Evolutionary conservation across 92 coral and sea anemone genomes (phyloP).

Genomic region (Phenganax stokvisi): DNA sequence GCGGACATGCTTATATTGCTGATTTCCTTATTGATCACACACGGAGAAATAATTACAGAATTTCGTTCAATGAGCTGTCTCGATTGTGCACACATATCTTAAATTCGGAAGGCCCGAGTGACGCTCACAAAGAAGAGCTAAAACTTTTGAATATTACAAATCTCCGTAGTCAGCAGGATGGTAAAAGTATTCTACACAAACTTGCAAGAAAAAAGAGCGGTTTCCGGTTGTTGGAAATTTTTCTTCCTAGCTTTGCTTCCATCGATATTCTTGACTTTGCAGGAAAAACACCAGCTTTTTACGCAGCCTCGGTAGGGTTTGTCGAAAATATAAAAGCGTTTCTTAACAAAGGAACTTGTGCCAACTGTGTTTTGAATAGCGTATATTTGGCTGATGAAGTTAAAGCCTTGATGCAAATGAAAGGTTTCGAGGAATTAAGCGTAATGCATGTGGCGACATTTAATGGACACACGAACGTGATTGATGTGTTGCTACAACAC

Average conservation of each 20-base stretch:
- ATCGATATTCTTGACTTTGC: constrained; percentile 48
- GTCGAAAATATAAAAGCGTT: constrained; percentile 45
- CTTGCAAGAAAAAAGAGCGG: constrained; percentile 47
- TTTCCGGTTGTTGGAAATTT: constrained; percentile 32
- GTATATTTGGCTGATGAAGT: neutral
- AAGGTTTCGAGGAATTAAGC: constrained; percentile 55
- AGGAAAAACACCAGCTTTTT: constrained; percentile 61
- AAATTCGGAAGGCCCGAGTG: constrained; percentile 16
- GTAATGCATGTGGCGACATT: constrained; percentile 59
- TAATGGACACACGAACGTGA: constrained; percentile 46
- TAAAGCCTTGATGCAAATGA: constrained; percentile 40
- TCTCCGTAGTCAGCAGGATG: constrained; percentile 30
- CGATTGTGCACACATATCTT: constrained; percentile 52
- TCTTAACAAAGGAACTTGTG: constrained; percentile 36
- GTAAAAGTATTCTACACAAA: constrained; percentile 53
- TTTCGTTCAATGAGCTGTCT: constrained; percentile 33
- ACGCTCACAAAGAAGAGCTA: constrained; percentile 7
- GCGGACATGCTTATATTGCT: constrained; percentile 49
- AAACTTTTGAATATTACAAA: constrained; percentile 35
- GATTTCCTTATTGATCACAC: constrained; percentile 37
- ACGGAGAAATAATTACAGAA: neutral
- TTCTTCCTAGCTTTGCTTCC: constrained; percentile 38
- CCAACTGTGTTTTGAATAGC: constrained; percentile 33
- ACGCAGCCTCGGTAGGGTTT: constrained; percentile 53
- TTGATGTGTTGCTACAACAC: constrained; percentile 36